A percentile compares a stretch with the other conserved stretches of the same genome.
Conservation (phyloP, 2,888 invertebrate genomes). For the Conomelus anceps region DNA sequence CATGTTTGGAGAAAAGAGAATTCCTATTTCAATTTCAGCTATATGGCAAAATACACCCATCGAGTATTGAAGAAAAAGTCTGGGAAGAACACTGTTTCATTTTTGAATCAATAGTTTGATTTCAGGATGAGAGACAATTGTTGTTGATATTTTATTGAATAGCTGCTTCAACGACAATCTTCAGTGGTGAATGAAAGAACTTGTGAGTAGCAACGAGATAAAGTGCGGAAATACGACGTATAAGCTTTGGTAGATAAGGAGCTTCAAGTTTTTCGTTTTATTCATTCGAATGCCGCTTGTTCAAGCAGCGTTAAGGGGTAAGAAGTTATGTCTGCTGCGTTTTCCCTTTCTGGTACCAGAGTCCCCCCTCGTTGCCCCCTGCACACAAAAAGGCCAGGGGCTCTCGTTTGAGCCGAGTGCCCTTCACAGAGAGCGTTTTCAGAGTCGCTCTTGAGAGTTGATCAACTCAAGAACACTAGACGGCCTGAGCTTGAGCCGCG, state of each 20-base stretch:
- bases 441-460: background rate
- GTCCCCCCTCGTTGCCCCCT: background rate
- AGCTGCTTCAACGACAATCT: background rate
- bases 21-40: too few species aligned
- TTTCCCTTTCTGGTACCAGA: background rate
- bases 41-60: too few species aligned
- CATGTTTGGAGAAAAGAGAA: too few species aligned
- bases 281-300: background rate
- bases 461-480: background rate
- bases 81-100: too few species aligned
- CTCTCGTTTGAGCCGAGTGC: background rate
- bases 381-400: background rate
- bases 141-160: background rate
- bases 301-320: background rate
- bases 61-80: too few species aligned
- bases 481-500: background rate
- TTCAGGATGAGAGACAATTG: background rate
- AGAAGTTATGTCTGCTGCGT: background rate
- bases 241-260: background rate
- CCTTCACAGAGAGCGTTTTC: background rate
- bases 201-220: background rate
- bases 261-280: background rate
- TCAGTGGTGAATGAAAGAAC: background rate
- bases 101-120: too few species aligned
- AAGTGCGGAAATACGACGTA: background rate